phyloP scores from a whole-genome alignment of 2,797 vertebrate genomes.

The Gymnothorax javanicus region DNA sequence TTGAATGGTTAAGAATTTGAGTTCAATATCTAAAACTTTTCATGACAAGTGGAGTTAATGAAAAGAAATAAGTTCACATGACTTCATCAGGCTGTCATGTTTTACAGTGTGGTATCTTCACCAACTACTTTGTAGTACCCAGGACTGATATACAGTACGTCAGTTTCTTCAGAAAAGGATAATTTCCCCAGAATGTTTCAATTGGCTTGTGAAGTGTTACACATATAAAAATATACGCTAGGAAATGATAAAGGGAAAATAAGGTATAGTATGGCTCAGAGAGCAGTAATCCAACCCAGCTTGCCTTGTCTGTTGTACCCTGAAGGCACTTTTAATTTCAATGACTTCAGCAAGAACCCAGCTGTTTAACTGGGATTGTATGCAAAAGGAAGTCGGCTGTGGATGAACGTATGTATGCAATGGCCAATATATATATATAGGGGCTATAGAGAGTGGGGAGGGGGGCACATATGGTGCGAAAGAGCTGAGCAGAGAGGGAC shows the following conservation, averaged over 20 bases:
- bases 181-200: slow-evolving; percentile 12
- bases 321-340: neutral
- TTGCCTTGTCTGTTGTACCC: neutral
- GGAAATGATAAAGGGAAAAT: neutral
- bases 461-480: slow-evolving; percentile 45
- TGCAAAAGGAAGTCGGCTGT: neutral
- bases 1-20: too few species aligned
- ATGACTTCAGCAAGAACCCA: neutral
- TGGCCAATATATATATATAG: neutral
- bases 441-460: slow-evolving; percentile 28
- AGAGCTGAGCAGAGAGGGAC: neutral
- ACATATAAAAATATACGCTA: neutral
- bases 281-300: neutral
- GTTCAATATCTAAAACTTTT: too few species aligned
- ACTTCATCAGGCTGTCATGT: too few species aligned
- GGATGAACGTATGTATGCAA: neutral
- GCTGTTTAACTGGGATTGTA: neutral
- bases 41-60: too few species aligned
- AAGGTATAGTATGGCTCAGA: neutral
- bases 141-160: slow-evolving; percentile 5
- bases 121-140: neutral
- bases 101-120: too few species aligned
- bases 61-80: too few species aligned
- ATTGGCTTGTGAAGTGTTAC: neutral
- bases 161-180: slow-evolving; percentile 5